Evolutionary conservation across 2,888 invertebrate species (phyloP).

Genomic region (Holacanthella duospinosa): DNA sequence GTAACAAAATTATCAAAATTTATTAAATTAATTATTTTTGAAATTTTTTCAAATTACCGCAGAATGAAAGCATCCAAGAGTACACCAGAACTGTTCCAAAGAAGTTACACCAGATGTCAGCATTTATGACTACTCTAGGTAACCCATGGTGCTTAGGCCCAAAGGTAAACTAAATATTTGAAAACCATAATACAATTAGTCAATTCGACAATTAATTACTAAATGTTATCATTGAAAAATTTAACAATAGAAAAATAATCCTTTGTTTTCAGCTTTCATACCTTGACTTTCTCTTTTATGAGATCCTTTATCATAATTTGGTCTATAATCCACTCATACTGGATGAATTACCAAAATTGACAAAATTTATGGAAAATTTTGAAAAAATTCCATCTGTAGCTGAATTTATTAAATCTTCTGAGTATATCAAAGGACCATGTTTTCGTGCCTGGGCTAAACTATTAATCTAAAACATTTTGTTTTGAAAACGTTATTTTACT

Average conservation of each 20-base stretch:
- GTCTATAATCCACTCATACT: conserved; percentile 40
- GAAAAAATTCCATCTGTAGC: conserved; percentile 28
- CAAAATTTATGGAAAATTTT: conserved; percentile 40
- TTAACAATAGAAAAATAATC: conserved; percentile 9
- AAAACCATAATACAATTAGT: neutral
- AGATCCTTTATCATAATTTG: conserved; percentile 41
- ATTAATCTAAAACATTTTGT: neutral
- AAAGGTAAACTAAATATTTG: neutral
- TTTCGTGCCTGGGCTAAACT: neutral
- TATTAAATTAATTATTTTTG: neutral
- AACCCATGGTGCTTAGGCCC: neutral
- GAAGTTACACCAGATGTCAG: neutral
- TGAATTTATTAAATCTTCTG: neutral
- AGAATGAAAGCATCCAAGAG: neutral
- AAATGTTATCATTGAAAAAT: neutral
- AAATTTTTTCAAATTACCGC: neutral
- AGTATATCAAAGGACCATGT: neutral
- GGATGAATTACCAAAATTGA: conserved; percentile 40
- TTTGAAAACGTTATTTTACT: too few species aligned
- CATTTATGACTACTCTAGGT: neutral
- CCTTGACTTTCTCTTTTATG: conserved; percentile 44
- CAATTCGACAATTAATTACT: conserved; percentile 1
- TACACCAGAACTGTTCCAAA: neutral
- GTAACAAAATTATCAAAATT: too few species aligned
- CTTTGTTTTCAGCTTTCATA: conserved; percentile 39